Conservation (phyloP, 2,113 vertebrate genomes). For the Saguinus imperator region DNA sequence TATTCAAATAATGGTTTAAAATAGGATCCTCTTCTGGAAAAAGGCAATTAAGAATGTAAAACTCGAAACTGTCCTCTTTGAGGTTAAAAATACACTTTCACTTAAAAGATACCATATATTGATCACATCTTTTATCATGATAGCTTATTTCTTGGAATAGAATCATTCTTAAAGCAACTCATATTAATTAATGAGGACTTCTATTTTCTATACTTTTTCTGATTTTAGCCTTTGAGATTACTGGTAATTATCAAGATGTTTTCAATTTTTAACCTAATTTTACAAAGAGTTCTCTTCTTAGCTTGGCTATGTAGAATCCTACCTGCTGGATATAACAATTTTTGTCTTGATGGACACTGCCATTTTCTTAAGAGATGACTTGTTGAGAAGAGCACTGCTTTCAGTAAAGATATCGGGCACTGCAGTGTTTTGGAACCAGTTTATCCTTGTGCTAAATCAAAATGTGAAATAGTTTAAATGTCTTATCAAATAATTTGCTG, state of each 20-base stretch:
- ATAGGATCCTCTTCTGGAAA: neutral
- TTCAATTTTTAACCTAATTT: neutral
- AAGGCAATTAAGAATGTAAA: neutral
- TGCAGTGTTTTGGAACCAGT: neutral
- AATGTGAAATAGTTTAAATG: neutral
- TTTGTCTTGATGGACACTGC: neutral
- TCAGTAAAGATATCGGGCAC: neutral
- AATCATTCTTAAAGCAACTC: neutral
- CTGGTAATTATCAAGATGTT: neutral
- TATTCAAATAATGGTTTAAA: neutral
- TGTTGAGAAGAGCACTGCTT: neutral
- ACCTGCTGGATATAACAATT: neutral
- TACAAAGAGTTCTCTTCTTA: neutral
- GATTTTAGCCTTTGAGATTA: neutral
- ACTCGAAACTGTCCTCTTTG: neutral
- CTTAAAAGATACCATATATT: neutral
- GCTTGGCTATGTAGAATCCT: neutral
- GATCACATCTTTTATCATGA: neutral
- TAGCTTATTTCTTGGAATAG: neutral
- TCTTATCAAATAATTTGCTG: neutral
- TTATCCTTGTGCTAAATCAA: neutral
- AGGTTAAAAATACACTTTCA: neutral
- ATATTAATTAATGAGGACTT: neutral
- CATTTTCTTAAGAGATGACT: neutral
- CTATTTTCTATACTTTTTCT: neutral